These are phyloP conservation scores for Dryocosmus kuriphilus DNA, from an alignment of 2,888 invertebrate species.

Conservation along the genomic window DNA sequence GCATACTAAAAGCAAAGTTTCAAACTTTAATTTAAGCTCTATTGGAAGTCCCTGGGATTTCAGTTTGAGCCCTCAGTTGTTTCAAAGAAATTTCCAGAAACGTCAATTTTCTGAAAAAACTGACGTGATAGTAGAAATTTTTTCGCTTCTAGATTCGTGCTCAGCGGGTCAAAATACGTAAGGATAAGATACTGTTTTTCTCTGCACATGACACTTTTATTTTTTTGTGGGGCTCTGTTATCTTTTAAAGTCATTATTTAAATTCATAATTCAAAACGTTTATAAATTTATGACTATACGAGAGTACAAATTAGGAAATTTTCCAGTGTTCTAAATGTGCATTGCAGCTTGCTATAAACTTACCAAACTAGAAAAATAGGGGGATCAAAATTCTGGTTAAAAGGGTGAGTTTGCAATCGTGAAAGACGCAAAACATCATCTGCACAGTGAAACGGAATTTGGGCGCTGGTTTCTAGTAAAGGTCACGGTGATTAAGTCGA, in stretches of 20 bases:
- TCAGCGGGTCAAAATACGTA: too few species aligned
- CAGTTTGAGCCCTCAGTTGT: too few species aligned
- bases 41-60: too few species aligned
- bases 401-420: not conserved
- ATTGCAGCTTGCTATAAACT: not conserved
- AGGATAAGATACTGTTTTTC: too few species aligned
- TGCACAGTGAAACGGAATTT: slow-evolving; percentile 51
- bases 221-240: too few species aligned
- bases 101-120: too few species aligned
- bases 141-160: too few species aligned
- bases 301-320: not conserved
- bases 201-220: too few species aligned
- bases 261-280: not conserved
- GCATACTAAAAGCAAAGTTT: too few species aligned
- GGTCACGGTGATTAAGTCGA: slow-evolving; percentile 73
- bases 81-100: too few species aligned
- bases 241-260: not conserved
- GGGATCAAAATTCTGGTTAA: not conserved
- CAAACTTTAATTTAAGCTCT: too few species aligned
- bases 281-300: not conserved
- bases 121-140: too few species aligned
- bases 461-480: slow-evolving; percentile 65
- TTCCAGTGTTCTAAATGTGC: not conserved
- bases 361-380: slow-evolving; percentile 9
- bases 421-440: slow-evolving; percentile 61